Evolutionary conservation across 2,113 vertebrate genomes (phyloP), one percentile per base, ranked within the genome.

Genomic region (Sphaerodactylus townsendi): DNA sequence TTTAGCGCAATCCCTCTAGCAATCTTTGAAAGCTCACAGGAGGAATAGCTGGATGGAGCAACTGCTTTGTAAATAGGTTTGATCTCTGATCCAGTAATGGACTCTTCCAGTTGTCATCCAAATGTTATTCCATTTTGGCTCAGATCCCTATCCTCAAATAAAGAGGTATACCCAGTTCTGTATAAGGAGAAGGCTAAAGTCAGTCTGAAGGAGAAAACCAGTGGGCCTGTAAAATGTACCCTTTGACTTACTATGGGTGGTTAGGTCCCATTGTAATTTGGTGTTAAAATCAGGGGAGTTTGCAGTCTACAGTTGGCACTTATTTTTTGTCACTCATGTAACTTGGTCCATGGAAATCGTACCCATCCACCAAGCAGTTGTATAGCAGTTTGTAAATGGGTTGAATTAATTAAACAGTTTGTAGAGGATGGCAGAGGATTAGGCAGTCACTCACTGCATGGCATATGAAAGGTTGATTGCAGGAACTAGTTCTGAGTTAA

Each of bases 1-100:
- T 89, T 86, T 81, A 66, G 68, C 83, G 70, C 85, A 87, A 65
- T 85, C 53, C 71, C 53, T 64, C 70, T 65, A 46, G 19, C 33
- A 33, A 35, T 21, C 19, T 85, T 80, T 56, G 35, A 64, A 56
- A 81, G 11, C 7, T 82, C 85, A 33, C 41, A 68, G 3, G 30
- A 65, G 65, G 33, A 50, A 28, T 25, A 48, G 17, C 10, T 69
- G 41, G 56, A 50, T 65, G 71, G 39, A 41, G 19, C 35, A 82
- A 53, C 0, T 70, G 19, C n/a, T 41, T 41, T 70, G 48, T 59
- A 77, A 59, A 46, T 64, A 85, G 53, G 25, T 64, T 46, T 41
- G 35, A 37, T 35, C 21, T 62, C 21, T 76, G 30, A 82, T 62
- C 66, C 75, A 76, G 33, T 69, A 65, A 41, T 65, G 56, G 56